Evolutionary conservation across 2,797 vertebrate genomes (phyloP).

Genomic region (Acanthurus leucopareius): DNA sequence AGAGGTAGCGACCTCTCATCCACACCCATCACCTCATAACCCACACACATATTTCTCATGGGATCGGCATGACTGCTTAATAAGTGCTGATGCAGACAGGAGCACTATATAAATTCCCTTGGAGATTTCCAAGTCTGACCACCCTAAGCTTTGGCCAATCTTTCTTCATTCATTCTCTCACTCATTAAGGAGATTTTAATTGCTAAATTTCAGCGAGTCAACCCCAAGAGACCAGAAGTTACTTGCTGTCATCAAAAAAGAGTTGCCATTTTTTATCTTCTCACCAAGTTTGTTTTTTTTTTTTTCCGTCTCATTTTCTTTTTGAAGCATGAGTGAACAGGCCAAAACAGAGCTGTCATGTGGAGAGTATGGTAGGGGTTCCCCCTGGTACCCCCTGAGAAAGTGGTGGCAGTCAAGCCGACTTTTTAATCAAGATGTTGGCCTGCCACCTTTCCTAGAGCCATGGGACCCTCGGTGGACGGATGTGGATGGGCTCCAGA

Average conservation of each 20-base stretch:
- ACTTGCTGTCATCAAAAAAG: conserved; percentile 8
- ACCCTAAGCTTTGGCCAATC: conserved; percentile 35
- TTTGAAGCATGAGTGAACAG: conserved; percentile 51
- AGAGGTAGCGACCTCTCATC: conserved; percentile 59
- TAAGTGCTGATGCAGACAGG: conserved; percentile 75
- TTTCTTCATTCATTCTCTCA: conserved; percentile 37
- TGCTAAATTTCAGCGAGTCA: conserved; percentile 25
- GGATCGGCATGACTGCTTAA: conserved; percentile 73
- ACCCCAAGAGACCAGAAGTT: conserved; percentile 13
- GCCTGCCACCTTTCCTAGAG: conserved; percentile 76
- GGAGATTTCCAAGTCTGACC: conserved; percentile 43
- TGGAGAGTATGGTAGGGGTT: conserved; percentile 44
- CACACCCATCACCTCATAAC: conserved; percentile 76
- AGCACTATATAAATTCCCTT: conserved; percentile 79
- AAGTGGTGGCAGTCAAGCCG: conserved; percentile 74
- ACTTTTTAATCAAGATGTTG: conserved; percentile 77
- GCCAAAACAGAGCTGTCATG: conserved; percentile 57
- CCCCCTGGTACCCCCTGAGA: conserved; percentile 67
- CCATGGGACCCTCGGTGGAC: conserved; percentile 71
- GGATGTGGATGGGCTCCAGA: conserved; percentile 72
- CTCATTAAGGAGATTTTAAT: conserved; percentile 48
- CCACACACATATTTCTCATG: conserved; percentile 73
- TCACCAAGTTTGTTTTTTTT: not conserved
- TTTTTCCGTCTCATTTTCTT: not conserved
- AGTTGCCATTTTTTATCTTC: conserved; percentile 3